A percentile compares a stretch with the other conserved stretches of the same genome.
phyloP scores from a whole-genome alignment of 2,113 vertebrate species.

The Procavia capensis region DNA sequence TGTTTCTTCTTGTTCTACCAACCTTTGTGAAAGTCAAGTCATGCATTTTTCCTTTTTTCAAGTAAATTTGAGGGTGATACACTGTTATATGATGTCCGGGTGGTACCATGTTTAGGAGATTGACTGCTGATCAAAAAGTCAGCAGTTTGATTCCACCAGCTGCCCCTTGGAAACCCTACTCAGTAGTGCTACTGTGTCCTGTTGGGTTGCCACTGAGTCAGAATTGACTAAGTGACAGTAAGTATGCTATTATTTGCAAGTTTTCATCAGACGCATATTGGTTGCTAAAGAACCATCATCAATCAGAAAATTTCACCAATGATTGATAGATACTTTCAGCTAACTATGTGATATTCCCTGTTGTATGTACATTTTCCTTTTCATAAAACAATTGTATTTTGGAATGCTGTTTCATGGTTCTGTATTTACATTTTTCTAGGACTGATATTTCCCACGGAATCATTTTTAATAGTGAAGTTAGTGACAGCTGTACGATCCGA shows the following conservation, averaged over 20 bases:
- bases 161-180: too few relatives aligned
- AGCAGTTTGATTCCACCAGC: too few relatives aligned
- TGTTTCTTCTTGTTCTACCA: slow-evolving; percentile 40
- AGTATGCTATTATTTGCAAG: not conserved
- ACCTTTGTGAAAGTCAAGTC: slow-evolving; percentile 42
- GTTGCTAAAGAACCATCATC: slow-evolving; percentile 49
- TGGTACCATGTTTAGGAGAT: too few relatives aligned
- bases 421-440: slow-evolving; percentile 15
- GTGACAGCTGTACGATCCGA: slow-evolving; percentile 13
- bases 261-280: slow-evolving; percentile 23
- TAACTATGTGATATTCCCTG: not conserved
- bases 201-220: too few relatives aligned
- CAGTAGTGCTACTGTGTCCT: too few relatives aligned
- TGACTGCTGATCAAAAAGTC: too few relatives aligned
- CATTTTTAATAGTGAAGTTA: slow-evolving; percentile 64
- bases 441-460: slow-evolving; percentile 33
- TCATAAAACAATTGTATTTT: slow-evolving; percentile 42
- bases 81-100: slow-evolving; percentile 23
- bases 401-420: not conserved
- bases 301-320: slow-evolving; percentile 75
- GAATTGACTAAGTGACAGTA: too few relatives aligned
- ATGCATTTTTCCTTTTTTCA: slow-evolving; percentile 53
- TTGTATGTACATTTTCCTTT: slow-evolving; percentile 38
- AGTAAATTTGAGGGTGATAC: not conserved
- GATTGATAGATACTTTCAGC: slow-evolving; percentile 61